Conservation (phyloP, 2,888 invertebrate species). For the Tethea ocularis region DNA sequence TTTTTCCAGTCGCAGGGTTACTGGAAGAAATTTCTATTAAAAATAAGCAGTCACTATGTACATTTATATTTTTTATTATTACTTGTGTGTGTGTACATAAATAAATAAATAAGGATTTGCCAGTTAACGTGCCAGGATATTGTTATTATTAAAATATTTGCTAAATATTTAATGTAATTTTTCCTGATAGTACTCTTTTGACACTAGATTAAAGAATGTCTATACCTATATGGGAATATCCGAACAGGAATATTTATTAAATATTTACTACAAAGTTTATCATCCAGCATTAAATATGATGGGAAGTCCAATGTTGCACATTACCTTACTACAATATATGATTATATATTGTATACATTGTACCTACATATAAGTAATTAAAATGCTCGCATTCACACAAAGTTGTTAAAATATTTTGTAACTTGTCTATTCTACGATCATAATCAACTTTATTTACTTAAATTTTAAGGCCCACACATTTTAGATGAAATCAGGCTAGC, state of each 20-base stretch:
- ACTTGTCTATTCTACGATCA: no score
- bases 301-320: background rate
- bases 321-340: no score
- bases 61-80: no score
- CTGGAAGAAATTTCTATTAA: no score
- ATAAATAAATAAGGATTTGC: no score
- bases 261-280: background rate
- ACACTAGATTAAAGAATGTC: background rate
- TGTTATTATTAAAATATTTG: no score
- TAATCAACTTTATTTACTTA: background rate
- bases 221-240: conserved; percentile 9
- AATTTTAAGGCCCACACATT: background rate
- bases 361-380: background rate
- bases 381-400: background rate
- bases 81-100: no score
- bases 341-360: background rate
- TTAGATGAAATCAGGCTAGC: background rate
- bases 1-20: no score
- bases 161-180: no score
- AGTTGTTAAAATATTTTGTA: background rate
- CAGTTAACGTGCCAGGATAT: no score
- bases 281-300: background rate
- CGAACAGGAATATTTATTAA: conserved; percentile 13
- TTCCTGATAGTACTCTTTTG: no score
- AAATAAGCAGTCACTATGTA: no score